Evolutionary conservation across 2,888 invertebrate genomes (phyloP), one percentile per base, ranked within the genome.

Genomic region (Notodonta dromedarius): DNA sequence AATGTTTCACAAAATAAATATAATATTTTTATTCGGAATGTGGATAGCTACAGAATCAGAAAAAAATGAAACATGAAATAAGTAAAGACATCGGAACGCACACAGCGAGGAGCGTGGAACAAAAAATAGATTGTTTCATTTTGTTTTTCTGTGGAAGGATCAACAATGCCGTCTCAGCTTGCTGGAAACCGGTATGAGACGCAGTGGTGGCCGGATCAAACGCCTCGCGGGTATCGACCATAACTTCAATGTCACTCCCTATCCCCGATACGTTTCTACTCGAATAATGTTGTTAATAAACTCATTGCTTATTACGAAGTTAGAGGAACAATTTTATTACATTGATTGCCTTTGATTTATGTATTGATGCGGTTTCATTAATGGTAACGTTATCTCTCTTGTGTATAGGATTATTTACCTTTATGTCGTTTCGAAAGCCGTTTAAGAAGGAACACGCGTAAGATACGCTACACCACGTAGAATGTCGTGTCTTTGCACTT

Each of bases 111-210:
- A 78, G 77, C 70, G 72, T 67, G 70, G 78, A 74, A 85, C 79
- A 81, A 85, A 85, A 88, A 87, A 85, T 79, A 82, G 78, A 84
- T 83, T 84, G 87, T 90, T 90, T 89, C 85, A 83, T 91, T 83
- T 91, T 88, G 86, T 90, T 91, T 90, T 86, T 87, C 80, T 88
- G 85, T 87, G 83, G 85, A 84, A 86, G 89, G 86, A 90, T 87
- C 89, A 87, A 86, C 90, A 88, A 87, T 89, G 90, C 89, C 82
- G 85, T 82, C 85, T 85, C 83, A 87, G 79, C 81, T 82, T 81
- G 79, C 83, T 86, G 82, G 81, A 86, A 91, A 91, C 91, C 91
- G 91, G 92, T 91, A 91, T 86, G 81, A 82, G 82, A 73, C 80
- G 75, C 80, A 71, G 72, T 79, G 83, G 82, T 84, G 82, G 84